Base-by-base conservation (phyloP, 2,113 vertebrate species). In the Xiphophorus hellerii region DNA sequence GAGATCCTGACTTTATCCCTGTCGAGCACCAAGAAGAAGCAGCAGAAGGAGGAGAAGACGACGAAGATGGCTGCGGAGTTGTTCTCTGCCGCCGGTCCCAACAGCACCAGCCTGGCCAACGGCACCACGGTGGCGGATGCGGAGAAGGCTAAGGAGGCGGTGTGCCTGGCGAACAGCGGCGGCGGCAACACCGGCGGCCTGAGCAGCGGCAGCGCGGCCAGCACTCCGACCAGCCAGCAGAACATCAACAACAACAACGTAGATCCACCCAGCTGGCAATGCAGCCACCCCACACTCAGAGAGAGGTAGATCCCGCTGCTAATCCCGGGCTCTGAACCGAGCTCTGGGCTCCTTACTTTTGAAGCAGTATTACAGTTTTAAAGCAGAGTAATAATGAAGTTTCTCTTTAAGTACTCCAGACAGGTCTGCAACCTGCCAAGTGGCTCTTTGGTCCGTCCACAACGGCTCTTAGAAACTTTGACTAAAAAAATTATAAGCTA, bases 51-150 rank as follows among this genome's bases (percentile, higher is more conserved):
- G 74, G 3, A 82, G 67, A 30, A 77, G 71, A 12, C 78, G 73
- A 62, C 93, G 94, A 97, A 96, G 96, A 98, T 97, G 96, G 97
- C 97, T 92, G 96, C 96, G 93, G 97, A 98, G 94, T 88, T 98
- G 85, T 96, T 95, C 91, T 93, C 96, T 86, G 93, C 94, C 74
- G 90, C 93, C 86, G 89, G 54, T 78, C 66, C 93, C 77, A 93
- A 92, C 92, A 94, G 92, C 93, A 93, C 61, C 78, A 95, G 92
- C 83, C 92, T 95, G 35, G 90, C 93, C 71, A 95, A 84, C 82
- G 95, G 95, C 87, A 89, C 92, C 33, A 88, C 93, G 75, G 91
- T 93, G 51, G 90, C 90, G 68, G 88, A 93, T 76, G 48, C 92
- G 64, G 94, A 95, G 91, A 95, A 96, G 93, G 92, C 89, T 85